Base-by-base conservation (phyloP, 2,113 vertebrate species). In the Melanocharis versteri region DNA sequence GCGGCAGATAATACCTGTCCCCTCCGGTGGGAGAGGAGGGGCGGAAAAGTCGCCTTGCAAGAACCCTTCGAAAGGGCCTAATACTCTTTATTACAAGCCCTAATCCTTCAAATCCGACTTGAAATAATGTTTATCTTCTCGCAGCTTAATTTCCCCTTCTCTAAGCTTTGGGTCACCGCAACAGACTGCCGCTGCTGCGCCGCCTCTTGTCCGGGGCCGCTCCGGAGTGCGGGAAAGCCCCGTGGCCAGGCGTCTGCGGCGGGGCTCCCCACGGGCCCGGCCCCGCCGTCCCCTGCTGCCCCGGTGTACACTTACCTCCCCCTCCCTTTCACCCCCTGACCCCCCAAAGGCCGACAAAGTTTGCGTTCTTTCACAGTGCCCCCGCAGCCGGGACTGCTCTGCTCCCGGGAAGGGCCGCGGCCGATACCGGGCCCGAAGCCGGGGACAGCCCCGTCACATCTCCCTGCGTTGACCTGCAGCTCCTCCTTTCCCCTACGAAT, bases 41-140 rank as follows among this genome's bases (percentile, higher is more conserved):
- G 31, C 10, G 22, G 77, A 91, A 78, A 70, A 93, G 78, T 97
- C 93, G 96, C 94, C 98, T 97, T 94, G 91, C 96, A 95, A 96
- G 97, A 97, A 98, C 87, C 96, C 94, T 98, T 88, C 86, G 82
- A 97, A 97, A 92, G 91, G 94, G 89, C 94, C 97, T 98, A 98
- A 98, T 96, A 80, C 98, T 98, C 97, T 98, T 98, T 98, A 98
- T 98, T 98, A 98, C 98, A 98, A 97, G 96, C 94, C 60, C 94
- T 98, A 99, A 99, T 99, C 98, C 98, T 82, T 72, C 96, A 98
- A 98, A 98, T 98, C 98, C 97, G 91, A 98, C 97, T 98, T 97
- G 97, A 98, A 98, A 98, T 98, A 97, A 98, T 98, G 97, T 98
- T 99, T 98, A 98, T 98, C 97, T 98, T 98, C 98, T 97, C 57